A percentile compares a stretch with the other conserved stretches of the same genome.
These are phyloP conservation scores for Champsocephalus esox DNA, from an alignment of 2,797 vertebrate genomes.

Conservation along the genomic window DNA sequence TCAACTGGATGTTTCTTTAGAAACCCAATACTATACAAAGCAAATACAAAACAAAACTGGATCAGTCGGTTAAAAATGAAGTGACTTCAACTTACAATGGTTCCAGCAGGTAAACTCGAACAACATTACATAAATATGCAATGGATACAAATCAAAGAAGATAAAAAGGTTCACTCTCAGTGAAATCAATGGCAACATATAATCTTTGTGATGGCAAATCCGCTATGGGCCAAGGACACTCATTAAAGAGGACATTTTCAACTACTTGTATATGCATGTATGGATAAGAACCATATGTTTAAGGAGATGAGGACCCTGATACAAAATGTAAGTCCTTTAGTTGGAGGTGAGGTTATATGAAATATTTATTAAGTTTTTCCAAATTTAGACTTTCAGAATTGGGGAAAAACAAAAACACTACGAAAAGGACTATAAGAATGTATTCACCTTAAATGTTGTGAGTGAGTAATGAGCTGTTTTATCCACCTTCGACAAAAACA, in stretches of 20 bases:
- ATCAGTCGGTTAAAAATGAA: neutral
- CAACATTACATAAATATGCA: constrained; percentile 1
- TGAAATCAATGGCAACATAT: constrained; percentile 13
- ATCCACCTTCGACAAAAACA: constrained; percentile 1
- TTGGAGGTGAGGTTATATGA: constrained; percentile 68
- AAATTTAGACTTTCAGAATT: constrained; percentile 62
- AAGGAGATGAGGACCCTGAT: constrained; percentile 65
- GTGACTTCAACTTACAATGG: neutral
- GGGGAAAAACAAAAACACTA: constrained; percentile 40
- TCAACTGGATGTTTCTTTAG: neutral
- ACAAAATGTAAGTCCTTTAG: constrained; percentile 71
- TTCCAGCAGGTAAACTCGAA: constrained; percentile 1
- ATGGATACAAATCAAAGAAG: constrained; percentile 7
- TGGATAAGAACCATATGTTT: constrained; percentile 70
- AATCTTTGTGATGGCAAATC: constrained; percentile 12
- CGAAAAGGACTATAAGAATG: neutral
- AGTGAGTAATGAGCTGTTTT: neutral
- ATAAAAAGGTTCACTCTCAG: constrained; percentile 14
- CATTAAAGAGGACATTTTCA: constrained; percentile 39
- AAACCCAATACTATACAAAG: neutral
- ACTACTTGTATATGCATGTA: constrained; percentile 61
- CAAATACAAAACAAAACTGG: neutral
- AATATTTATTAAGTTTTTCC: constrained; percentile 66
- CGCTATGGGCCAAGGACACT: neutral
- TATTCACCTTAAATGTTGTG: neutral